Percentiles rank a stretch among this genome's conserved stretches.
These are phyloP conservation scores for Leptothorax acervorum DNA, from an alignment of 2,888 invertebrate genomes.

Conservation along the genomic window DNA sequence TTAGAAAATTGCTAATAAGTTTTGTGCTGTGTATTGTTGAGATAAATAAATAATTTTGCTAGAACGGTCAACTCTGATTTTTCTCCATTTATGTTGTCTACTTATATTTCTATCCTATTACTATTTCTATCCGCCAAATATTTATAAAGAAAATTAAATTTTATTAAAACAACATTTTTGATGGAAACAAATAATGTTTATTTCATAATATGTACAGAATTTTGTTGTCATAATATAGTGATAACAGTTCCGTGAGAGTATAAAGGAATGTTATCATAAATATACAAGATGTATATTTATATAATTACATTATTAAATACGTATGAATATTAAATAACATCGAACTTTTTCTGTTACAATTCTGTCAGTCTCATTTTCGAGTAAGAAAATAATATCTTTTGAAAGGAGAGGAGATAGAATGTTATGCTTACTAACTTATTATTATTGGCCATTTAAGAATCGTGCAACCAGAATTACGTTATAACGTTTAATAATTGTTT, in stretches of 20 bases:
- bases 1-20: no score
- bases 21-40: no score
- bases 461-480: neutral
- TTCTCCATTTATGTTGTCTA: no score
- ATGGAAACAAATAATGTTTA: slow-evolving; percentile 27
- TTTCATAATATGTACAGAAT: slow-evolving; percentile 25
- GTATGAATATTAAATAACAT: slow-evolving; percentile 26
- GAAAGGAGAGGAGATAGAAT: neutral
- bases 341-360: slow-evolving; percentile 11
- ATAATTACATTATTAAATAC: neutral
- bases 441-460: neutral
- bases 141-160: neutral
- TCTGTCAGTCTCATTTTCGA: slow-evolving; percentile 1
- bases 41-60: no score
- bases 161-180: neutral
- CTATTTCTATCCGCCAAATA: no score
- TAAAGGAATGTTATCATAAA: neutral
- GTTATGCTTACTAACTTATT: neutral
- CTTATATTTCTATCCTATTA: no score
- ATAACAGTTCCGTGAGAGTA: neutral
- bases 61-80: no score
- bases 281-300: neutral
- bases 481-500: neutral
- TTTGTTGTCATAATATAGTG: slow-evolving; percentile 7
- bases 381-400: slow-evolving; percentile 33